phyloP scores from a whole-genome alignment of 2,888 invertebrate genomes.

The Tiphia femorata region DNA sequence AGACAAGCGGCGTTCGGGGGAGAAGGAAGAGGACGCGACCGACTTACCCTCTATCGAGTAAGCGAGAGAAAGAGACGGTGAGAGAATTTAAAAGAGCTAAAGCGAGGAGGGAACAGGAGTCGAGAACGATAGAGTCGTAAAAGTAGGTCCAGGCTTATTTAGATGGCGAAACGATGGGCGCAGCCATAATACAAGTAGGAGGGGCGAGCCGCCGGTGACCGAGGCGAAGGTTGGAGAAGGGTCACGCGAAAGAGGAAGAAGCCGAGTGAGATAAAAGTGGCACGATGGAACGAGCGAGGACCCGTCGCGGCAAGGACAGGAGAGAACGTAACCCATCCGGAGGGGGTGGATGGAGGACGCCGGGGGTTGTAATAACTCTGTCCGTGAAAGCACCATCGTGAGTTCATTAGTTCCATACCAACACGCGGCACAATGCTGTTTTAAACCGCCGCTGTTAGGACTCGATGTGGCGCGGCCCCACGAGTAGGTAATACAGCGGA shows the following conservation, averaged over 20 bases:
- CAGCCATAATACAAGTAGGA: conserved; percentile 28
- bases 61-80: too few relatives aligned
- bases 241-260: conserved; percentile 17
- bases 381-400: conserved; percentile 59
- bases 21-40: too few relatives aligned
- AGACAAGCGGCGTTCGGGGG: too few relatives aligned
- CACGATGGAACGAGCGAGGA: conserved; percentile 2
- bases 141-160: conserved; percentile 32
- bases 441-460: conserved; percentile 56
- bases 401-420: conserved; percentile 64
- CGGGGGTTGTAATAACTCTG: conserved; percentile 58
- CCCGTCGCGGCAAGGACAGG: conserved; percentile 24
- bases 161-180: conserved; percentile 25
- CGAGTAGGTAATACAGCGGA: too few relatives aligned
- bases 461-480: conserved; percentile 21
- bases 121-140: too few relatives aligned
- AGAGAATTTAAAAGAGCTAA: too few relatives aligned
- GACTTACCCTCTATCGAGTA: too few relatives aligned
- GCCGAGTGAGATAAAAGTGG: neutral
- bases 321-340: conserved; percentile 13
- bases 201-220: conserved; percentile 6
- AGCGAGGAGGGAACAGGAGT: too few relatives aligned
- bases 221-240: neutral
- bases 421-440: conserved; percentile 58
- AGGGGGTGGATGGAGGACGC: conserved; percentile 13